Base-by-base conservation (phyloP, 2,113 vertebrate genomes). In the Carollia perspicillata region DNA sequence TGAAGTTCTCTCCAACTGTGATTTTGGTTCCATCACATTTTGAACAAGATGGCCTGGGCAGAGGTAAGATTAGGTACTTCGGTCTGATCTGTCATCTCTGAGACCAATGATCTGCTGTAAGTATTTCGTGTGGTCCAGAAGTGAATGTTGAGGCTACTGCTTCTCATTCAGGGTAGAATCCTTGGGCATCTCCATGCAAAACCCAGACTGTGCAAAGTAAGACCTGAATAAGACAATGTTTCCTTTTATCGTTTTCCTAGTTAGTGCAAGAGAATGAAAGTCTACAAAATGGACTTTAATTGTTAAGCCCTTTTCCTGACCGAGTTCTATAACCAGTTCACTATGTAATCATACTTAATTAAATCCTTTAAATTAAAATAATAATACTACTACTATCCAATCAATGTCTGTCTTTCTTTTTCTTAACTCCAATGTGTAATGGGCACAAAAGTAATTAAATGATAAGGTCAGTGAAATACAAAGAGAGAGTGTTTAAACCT, bases 101-200 rank as follows among this genome's bases (percentile, higher is more conserved):
- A 88, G 37, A 60, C 0, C 42, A 14, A 17, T 22, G 17, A 44
- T 51, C 7, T 47, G 14, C 5, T 47, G 0, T 40, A 68, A 66
- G 37, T 26, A 58, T 33, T 78, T 6, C 23, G 0, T 33, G 20
- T 63, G 11, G 14, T 42, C 18, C 7, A 4, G 5, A 44, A 90
- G 2, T 22, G 8, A 84, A 35, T 28, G 14, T 53, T 80, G 28
- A 75, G 28, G 8, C 5, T 17, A 3, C n/a, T 44, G 13, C 47
- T 92, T 81, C 51, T 77, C 30, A 66, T 37, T 18, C 16, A 47
- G 7, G 10, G 17, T 30, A 1, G 5, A 89, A 83, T 13, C 8
- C 1, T 68, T 47, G 12, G 23, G 0, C 14, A 63, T 74, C 77
- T 90, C 10, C 8, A 49, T 4, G 66, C 22, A 7, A 44, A 8